Percentiles rank a stretch among this genome's conserved stretches.
phyloP scores from a whole-genome alignment of 2,888 invertebrate species.

The Troides helena region DNA sequence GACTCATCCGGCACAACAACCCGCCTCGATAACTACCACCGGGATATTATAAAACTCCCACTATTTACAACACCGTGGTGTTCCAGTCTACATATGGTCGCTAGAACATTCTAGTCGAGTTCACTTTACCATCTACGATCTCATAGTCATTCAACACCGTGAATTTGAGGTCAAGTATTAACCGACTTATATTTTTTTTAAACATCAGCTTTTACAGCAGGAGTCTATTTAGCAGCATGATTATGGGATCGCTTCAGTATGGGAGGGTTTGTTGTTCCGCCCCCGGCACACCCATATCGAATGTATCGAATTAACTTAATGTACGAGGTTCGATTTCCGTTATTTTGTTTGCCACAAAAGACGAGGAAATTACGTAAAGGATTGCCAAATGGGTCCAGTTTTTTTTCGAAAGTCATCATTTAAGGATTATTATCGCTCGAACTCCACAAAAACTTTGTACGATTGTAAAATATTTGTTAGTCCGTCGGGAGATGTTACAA shows the following conservation, averaged over 20 bases:
- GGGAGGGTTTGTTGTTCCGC: constrained; percentile 19
- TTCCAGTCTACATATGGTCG: no score
- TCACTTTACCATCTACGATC: no score
- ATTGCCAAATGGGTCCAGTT: constrained; percentile 18
- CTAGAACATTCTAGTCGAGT: no score
- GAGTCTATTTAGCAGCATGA: constrained; percentile 18
- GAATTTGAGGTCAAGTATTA: no score
- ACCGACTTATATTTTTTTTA: not conserved
- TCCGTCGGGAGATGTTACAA: constrained; percentile 23
- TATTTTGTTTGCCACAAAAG: constrained; percentile 25
- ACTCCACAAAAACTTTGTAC: constrained; percentile 3
- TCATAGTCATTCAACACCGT: no score
- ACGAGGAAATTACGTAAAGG: constrained; percentile 17
- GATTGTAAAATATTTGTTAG: constrained; percentile 27
- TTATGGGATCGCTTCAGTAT: constrained; percentile 10
- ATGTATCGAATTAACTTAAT: constrained; percentile 29
- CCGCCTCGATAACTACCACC: no score
- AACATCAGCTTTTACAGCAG: constrained; percentile 9
- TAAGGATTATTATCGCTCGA: constrained; percentile 21
- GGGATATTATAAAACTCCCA: no score
- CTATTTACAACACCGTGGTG: no score
- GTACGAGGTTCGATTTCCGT: constrained; percentile 29
- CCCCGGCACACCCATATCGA: constrained; percentile 27
- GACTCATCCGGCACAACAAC: no score
- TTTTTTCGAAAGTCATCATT: not conserved